Percentiles rank a stretch among this genome's conserved stretches.
Evolutionary conservation across 2,113 vertebrate genomes (phyloP).

Genomic region (Syrrhaptes paradoxus): DNA sequence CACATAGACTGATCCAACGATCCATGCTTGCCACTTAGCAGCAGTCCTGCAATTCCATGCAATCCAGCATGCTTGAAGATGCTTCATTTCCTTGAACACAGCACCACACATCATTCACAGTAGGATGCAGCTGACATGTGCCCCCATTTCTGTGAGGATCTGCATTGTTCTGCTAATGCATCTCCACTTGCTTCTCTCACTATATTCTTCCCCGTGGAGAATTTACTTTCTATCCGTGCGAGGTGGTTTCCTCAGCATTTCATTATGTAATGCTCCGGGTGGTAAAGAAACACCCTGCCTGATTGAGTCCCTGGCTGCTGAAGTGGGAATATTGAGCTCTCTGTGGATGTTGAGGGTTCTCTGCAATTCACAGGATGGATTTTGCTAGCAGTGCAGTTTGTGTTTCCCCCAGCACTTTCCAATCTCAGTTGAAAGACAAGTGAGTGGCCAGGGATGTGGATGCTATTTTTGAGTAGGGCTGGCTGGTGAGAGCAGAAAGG

Average conservation of each 20-base stretch:
- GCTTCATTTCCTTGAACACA: neutral
- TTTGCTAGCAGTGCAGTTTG: neutral
- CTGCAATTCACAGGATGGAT: neutral
- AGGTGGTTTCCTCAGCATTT: neutral
- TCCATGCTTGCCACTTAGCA: neutral
- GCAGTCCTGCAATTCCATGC: neutral
- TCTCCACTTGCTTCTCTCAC: neutral
- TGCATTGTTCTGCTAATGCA: conserved; percentile 5
- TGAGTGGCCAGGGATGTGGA: neutral
- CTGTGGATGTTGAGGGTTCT: neutral
- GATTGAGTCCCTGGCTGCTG: conserved; percentile 17
- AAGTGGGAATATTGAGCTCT: neutral
- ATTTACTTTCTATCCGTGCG: neutral
- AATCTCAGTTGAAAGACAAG: neutral
- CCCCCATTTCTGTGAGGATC: neutral
- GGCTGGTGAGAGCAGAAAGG: neutral
- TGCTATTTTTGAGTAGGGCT: neutral
- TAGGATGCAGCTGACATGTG: conserved; percentile 26
- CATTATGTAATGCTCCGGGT: neutral
- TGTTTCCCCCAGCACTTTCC: neutral
- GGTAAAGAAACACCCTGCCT: conserved; percentile 25
- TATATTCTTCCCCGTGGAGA: neutral
- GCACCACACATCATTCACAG: neutral
- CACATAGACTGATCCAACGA: rapidly evolving
- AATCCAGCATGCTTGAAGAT: neutral